Percentiles rank a stretch among this genome's conserved stretches.
These are phyloP conservation scores for Cyanoramphus novaezelandiae DNA, from an alignment of 2,113 vertebrate genomes.

Conservation along the genomic window DNA sequence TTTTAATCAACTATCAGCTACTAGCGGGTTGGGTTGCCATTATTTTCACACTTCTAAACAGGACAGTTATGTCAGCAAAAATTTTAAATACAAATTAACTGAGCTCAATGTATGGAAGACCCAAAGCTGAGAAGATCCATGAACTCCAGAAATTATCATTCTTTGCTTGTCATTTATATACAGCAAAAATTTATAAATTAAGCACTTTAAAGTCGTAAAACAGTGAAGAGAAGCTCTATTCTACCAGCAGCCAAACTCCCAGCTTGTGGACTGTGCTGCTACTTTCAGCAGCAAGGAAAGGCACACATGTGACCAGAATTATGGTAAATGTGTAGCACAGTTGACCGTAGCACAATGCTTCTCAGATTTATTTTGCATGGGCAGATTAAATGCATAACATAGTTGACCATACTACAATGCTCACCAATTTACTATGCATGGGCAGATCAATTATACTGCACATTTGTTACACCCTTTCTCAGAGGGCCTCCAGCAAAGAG, in stretches of 20 bases:
- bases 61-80: neutral
- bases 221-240: neutral
- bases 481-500: conserved; percentile 10
- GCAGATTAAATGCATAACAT: conserved; percentile 30
- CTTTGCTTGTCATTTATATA: neutral
- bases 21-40: neutral
- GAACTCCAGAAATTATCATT: neutral
- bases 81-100: neutral
- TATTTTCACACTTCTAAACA: neutral
- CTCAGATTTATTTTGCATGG: conserved; percentile 3
- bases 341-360: neutral
- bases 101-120: neutral
- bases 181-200: neutral
- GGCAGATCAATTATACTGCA: conserved; percentile 36
- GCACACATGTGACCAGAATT: neutral
- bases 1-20: neutral
- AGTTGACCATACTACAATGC: neutral
- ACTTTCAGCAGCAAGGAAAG: neutral
- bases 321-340: neutral
- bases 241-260: neutral
- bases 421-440: conserved; percentile 31
- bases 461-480: conserved; percentile 43
- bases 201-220: neutral
- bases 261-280: neutral
- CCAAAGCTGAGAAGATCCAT: neutral